phyloP scores from a whole-genome alignment of 2,797 vertebrate genomes.

The Syncerus caffer region DNA sequence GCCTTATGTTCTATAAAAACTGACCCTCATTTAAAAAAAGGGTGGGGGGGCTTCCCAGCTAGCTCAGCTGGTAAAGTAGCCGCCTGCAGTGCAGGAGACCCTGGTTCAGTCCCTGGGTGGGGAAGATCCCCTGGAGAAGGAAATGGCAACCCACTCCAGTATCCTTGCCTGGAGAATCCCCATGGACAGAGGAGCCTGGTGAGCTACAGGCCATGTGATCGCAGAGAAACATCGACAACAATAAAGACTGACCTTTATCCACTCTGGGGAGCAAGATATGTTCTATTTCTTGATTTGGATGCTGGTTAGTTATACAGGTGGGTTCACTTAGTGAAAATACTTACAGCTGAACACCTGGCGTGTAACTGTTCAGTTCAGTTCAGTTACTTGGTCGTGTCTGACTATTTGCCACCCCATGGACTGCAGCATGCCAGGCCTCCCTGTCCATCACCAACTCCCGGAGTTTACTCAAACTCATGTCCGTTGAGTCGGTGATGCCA shows the following conservation, averaged over 20 bases:
- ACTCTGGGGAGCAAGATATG: not conserved
- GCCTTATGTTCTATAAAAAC: not conserved
- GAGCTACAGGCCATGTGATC: rapidly evolving
- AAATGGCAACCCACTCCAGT: not conserved
- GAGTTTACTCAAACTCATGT: not conserved
- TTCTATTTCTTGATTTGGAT: not conserved
- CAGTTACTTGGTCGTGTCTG: not conserved
- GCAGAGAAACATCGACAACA: not conserved
- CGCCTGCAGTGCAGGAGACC: not conserved
- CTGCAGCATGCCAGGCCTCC: not conserved
- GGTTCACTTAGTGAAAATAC: not conserved
- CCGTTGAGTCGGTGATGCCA: not conserved
- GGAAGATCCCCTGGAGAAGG: not conserved
- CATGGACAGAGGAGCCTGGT: not conserved
- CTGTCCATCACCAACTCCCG: not conserved
- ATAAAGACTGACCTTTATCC: not conserved
- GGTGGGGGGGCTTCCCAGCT: not conserved
- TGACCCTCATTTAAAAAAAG: not conserved
- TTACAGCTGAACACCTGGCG: not conserved
- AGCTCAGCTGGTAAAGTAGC: not conserved
- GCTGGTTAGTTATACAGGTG: not conserved
- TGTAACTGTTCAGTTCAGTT: not conserved
- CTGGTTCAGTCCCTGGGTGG: not conserved
- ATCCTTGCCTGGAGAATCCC: not conserved
- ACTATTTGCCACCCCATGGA: not conserved